Percentiles rank a stretch among this genome's conserved stretches.
phyloP scores from a whole-genome alignment of 2,113 vertebrate genomes.

The Cavia aperea region DNA sequence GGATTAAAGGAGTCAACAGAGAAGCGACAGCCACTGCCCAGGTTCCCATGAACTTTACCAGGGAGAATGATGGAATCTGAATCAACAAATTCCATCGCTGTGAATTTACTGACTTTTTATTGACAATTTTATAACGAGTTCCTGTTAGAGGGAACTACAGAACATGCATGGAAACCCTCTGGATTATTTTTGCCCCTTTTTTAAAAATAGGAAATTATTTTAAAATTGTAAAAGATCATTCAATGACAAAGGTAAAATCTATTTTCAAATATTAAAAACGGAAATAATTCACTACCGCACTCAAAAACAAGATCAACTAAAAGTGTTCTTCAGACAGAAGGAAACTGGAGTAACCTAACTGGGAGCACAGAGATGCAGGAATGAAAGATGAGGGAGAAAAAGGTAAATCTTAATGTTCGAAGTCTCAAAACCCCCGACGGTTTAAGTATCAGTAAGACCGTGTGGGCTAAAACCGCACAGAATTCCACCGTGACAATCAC shows the following conservation, averaged over 20 bases:
- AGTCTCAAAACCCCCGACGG: background rate
- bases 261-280: background rate
- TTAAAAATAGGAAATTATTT: background rate
- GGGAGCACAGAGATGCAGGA: background rate
- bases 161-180: background rate
- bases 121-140: background rate
- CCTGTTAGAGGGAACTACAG: background rate
- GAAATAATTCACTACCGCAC: background rate
- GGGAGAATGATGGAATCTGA: too few relatives aligned
- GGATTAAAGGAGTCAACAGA: background rate
- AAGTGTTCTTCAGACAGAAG: background rate
- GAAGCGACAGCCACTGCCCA: background rate
- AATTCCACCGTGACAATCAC: background rate
- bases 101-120: background rate
- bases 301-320: background rate
- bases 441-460: background rate
- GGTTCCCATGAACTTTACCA: background rate
- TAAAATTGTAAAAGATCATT: background rate
- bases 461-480: background rate
- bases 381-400: background rate
- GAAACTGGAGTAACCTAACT: background rate
- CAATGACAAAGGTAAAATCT: background rate
- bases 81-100: accelerated
- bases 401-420: background rate
- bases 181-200: background rate